These are phyloP conservation scores for Gonioctena quinquepunctata DNA, from an alignment of 1,140 invertebrate species.

Conservation along the genomic window DNA sequence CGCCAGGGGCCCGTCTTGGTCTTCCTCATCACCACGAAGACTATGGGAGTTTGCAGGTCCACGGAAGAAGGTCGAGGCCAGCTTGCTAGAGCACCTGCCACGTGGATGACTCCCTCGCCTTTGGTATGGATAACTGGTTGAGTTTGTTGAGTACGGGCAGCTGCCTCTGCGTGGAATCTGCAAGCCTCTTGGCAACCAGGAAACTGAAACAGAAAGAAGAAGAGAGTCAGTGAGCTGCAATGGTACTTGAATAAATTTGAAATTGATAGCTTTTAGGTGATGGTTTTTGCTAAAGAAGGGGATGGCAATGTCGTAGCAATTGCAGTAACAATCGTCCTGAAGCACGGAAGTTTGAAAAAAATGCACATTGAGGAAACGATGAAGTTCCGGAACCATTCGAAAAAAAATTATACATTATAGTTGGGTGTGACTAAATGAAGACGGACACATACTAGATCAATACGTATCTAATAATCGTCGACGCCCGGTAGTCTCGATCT, in stretches of 20 bases:
- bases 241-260: too few relatives aligned
- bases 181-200: constrained; percentile 71
- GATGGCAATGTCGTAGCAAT: too few relatives aligned
- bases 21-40: constrained; percentile 71
- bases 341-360: too few relatives aligned
- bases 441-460: too few relatives aligned
- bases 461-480: neutral
- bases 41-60: constrained; percentile 57
- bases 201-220: constrained; percentile 62
- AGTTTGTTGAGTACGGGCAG: constrained; percentile 60
- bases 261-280: too few relatives aligned
- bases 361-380: too few relatives aligned
- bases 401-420: too few relatives aligned
- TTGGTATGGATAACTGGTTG: constrained; percentile 70
- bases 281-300: too few relatives aligned
- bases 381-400: too few relatives aligned
- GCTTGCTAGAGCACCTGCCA: constrained; percentile 61
- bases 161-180: constrained; percentile 66
- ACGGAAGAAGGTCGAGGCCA: constrained; percentile 65
- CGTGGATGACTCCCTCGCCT: constrained; percentile 65
- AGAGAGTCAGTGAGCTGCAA: too few relatives aligned
- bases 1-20: constrained; percentile 65
- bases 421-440: too few relatives aligned
- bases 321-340: too few relatives aligned
- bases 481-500: neutral